Evolutionary conservation across 2,888 invertebrate genomes (phyloP), one percentile per base, ranked within the genome.

Genomic region (Petrolisthes cinctipes): DNA sequence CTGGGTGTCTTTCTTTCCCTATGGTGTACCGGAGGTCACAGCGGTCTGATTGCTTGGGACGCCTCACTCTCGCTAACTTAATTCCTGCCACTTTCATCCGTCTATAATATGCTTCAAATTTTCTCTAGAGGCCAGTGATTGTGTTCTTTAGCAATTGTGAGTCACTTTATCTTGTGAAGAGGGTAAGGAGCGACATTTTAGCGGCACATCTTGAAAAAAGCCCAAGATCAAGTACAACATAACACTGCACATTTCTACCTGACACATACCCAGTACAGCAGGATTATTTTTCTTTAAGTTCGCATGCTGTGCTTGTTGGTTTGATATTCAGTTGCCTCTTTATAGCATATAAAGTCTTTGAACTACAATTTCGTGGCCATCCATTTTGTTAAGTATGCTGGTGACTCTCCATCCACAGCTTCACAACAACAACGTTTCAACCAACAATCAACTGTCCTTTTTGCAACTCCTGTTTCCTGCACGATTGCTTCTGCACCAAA

Each of bases 231-330:
- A 4, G n/a, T 6, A 73, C 6, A 17, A 75, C 20, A 75, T 23
- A 4, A 75, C 5, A 23, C 75, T 75, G 75, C 6, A 75, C 75
- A 75, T 3, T 20, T 75, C 75, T 61, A 61, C 6, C 61, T 14
- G 14, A 61, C 61, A 61, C 61, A 61, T 61, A 75, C 75, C 23
- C 75, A 14, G 5, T 20, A 75, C 17, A 4, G 75, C 75, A 75
- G 4, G 20, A 75, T 75, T 75, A 23, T 23, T 20, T 75, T n/a
- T 75, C 75, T 75, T 75, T 75, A 9, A 75, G 23, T 75, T 75
- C n/a, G 20, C 23, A 23, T 75, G 75, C n/a, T 75, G 4, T 75
- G 75, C 20, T 73, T 73, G 20, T 73, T 73, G 73, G 73, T 73
- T 73, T 14, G n/a, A 20, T 6, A 73, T 14, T 5, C n/a, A 6